Evolutionary conservation across 2,113 vertebrate genomes (phyloP).

Genomic region (Charadrius vociferus): DNA sequence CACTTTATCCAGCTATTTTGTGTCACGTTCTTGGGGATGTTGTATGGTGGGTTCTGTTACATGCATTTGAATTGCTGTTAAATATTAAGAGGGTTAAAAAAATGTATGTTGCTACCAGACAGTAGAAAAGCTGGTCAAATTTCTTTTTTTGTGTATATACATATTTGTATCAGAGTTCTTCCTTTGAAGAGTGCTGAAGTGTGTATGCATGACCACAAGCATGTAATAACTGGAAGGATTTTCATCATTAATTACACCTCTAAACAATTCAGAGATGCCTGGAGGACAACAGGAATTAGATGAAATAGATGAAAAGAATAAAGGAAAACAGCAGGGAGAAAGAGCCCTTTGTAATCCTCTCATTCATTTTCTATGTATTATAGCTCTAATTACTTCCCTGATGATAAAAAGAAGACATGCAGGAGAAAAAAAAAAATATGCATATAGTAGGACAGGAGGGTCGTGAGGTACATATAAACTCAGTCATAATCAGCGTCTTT

Average conservation of each 20-base stretch:
- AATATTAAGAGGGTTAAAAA: neutral
- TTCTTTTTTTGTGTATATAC: neutral
- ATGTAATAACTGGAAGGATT: constrained; percentile 56
- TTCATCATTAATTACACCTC: constrained; percentile 54
- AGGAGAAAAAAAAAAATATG: neutral
- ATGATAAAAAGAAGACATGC: neutral
- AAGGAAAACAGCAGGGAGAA: constrained; percentile 20
- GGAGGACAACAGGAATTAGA: constrained; percentile 48
- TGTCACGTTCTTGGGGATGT: constrained; percentile 30
- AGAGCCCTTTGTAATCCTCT: constrained; percentile 20
- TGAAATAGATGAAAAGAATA: constrained; percentile 48
- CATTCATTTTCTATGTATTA: constrained; percentile 25
- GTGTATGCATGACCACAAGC: constrained; percentile 5
- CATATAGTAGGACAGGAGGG: neutral
- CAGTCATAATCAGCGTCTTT: neutral
- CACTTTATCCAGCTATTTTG: constrained; percentile 70
- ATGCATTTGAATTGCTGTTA: neutral
- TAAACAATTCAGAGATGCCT: constrained; percentile 53
- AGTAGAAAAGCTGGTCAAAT: neutral
- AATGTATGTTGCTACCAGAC: neutral
- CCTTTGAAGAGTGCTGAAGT: constrained; percentile 32
- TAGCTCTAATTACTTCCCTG: constrained; percentile 27
- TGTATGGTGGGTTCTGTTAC: neutral
- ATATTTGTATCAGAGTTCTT: neutral
- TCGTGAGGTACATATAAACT: neutral